phyloP scores from a whole-genome alignment of 2,797 vertebrate genomes.

The Eospalax fontanierii region DNA sequence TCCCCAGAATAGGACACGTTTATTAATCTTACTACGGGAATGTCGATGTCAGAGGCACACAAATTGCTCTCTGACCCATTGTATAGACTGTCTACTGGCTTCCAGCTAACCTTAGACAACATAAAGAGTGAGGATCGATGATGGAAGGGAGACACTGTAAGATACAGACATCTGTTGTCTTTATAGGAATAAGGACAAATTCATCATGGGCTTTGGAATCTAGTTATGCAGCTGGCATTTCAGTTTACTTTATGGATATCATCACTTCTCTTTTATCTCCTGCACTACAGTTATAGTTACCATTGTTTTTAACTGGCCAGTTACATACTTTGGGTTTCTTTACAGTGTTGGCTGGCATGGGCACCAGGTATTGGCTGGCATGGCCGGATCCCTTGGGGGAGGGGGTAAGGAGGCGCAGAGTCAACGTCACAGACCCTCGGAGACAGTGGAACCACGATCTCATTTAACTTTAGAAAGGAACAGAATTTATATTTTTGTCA shows the following conservation, averaged over 20 bases:
- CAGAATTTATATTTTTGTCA: no score
- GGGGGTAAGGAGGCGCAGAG: no score
- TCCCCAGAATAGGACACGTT: not conserved
- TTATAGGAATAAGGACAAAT: not conserved
- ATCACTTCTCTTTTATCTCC: not conserved
- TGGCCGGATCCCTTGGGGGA: no score
- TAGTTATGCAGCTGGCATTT: slow-evolving; percentile 42
- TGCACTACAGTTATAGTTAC: not conserved
- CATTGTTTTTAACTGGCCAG: not conserved
- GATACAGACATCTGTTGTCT: not conserved
- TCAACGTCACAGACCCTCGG: no score
- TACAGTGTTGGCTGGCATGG: not conserved
- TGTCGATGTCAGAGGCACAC: not conserved
- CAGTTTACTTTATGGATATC: not conserved
- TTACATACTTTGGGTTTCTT: slow-evolving; percentile 1
- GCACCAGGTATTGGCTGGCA: no score
- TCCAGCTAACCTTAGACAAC: not conserved
- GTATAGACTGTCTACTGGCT: not conserved
- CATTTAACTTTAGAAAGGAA: no score
- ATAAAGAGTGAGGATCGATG: not conserved
- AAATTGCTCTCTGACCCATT: not conserved
- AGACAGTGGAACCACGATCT: no score
- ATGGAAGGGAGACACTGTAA: not conserved
- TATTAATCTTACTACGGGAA: not conserved
- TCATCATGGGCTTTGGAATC: not conserved